Conservation (phyloP, 2,113 vertebrate genomes). For the Sarotherodon lohbergeri region DNA sequence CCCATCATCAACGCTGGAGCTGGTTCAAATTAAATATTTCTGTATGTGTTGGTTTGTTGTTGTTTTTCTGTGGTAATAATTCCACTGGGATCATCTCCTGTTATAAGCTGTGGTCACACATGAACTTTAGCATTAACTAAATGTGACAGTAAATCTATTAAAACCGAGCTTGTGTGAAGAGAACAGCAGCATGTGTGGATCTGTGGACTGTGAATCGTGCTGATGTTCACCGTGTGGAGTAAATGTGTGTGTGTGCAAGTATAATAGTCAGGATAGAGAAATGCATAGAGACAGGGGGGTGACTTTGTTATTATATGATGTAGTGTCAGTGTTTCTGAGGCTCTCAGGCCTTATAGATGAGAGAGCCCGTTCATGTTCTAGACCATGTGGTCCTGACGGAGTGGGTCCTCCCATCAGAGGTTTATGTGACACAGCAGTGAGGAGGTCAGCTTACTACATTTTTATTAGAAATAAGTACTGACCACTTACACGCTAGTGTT, state of each 20-base stretch:
- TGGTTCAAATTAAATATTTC: rapidly evolving
- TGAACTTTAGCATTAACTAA: rapidly evolving
- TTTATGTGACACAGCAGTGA: rapidly evolving
- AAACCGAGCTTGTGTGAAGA: rapidly evolving
- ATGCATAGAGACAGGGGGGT: rapidly evolving
- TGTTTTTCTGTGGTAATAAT: too few relatives aligned
- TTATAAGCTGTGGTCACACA: not conserved
- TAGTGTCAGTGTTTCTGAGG: not conserved
- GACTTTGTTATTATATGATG: not conserved
- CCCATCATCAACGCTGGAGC: rapidly evolving
- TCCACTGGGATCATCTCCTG: not conserved
- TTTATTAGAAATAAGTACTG: not conserved
- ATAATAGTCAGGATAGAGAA: rapidly evolving
- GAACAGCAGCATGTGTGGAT: not conserved
- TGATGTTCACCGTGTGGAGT: rapidly evolving
- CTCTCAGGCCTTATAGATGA: not conserved
- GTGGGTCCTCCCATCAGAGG: not conserved
- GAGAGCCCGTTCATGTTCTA: not conserved
- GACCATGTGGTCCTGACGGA: rapidly evolving
- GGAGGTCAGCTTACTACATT: not conserved
- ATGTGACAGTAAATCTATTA: rapidly evolving
- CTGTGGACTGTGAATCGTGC: not conserved
- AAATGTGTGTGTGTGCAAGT: rapidly evolving
- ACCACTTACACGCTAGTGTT: rapidly evolving
- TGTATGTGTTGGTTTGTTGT: rapidly evolving